These are phyloP conservation scores for Nixonia krombeini DNA, from an alignment of 1,140 invertebrate species.

Conservation along the genomic window DNA sequence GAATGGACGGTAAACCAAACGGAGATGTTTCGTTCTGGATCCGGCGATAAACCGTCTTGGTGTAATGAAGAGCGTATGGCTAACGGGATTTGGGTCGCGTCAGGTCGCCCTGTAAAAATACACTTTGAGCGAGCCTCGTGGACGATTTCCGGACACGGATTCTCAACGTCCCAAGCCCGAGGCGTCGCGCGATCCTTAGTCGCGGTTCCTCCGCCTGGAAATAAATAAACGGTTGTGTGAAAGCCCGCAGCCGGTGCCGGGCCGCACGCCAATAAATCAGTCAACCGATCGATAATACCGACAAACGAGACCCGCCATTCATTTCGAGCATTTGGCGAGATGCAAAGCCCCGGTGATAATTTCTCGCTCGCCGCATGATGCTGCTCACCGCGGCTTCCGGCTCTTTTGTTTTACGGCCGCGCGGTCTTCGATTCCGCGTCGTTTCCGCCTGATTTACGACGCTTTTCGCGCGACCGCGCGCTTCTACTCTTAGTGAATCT, in stretches of 20 bases:
- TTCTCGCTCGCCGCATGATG: background rate
- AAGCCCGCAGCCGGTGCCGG: constrained; percentile 29
- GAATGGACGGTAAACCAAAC: too few relatives aligned
- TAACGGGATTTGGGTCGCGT: constrained; percentile 4
- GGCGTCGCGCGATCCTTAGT: constrained; percentile 4
- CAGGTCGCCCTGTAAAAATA: constrained; percentile 53
- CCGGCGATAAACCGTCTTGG: too few relatives aligned
- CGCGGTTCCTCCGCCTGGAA: constrained; percentile 14
- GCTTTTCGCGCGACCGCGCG: background rate
- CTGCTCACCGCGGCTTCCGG: background rate
- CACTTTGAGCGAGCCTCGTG: constrained; percentile 21
- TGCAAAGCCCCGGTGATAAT: background rate
- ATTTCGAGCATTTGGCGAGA: background rate
- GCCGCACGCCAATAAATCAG: constrained; percentile 30
- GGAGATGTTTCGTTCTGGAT: too few relatives aligned
- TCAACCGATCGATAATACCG: constrained; percentile 34
- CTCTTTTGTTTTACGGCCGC: background rate
- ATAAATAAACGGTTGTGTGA: constrained; percentile 47
- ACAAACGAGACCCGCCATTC: constrained; percentile 1
- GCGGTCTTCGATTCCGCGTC: background rate
- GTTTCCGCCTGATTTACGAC: background rate
- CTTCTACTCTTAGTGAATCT: background rate
- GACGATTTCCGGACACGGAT: constrained; percentile 48
- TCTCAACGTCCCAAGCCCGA: constrained; percentile 28
- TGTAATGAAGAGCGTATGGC: constrained; percentile 5